Base-by-base conservation (phyloP, 2,113 vertebrate genomes). In the Pseudopipra pipra region DNA sequence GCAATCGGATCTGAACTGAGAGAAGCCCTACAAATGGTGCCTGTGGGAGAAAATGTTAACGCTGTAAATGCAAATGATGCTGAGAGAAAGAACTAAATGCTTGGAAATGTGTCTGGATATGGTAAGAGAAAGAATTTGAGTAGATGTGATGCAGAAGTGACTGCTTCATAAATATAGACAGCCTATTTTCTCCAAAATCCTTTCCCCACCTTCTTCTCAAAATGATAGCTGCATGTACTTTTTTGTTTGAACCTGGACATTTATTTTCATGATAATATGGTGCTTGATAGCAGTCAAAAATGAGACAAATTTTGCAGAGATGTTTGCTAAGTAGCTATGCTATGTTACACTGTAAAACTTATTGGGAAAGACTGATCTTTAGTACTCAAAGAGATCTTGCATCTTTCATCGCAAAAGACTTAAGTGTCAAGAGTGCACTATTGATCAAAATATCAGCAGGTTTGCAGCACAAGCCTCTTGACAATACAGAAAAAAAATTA, bases 121-220 rank as follows among this genome's bases (percentile, higher is more conserved):
- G 43, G 71, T 73, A 78, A 56, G 49, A 94, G 85, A 65, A 43
- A 20, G 77, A 89, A 78, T 89, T 52, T 78, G 66, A 74, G 49
- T 68, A 81, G 35, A 71, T 82, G 21, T 72, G 54, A 58, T 76
- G 49, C 58, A 89, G 85, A 94, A 93, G 77, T 73, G 17, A 3
- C 54, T 82, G 81, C 58, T 87, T 87, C 81, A 91, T 96, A 62
- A 95, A 96, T 91, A 93, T 39, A 94, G 87, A 82, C 81, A 89
- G 46, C 43, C 87, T 93, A 73, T 91, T 93, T 95, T 85, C 58
- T 79, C 37, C 18, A 76, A 76, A 82, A 76, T 62, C 6, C 31
- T 71, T 87, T 91, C 66, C 85, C 11, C 25, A 62, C 44, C 62
- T 79, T 92, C 73, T 95, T 76, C 51, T 82, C 28, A 82, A 85